Evolutionary conservation across 2,888 invertebrate species (phyloP).

Genomic region (Tenthredo distinguenda): DNA sequence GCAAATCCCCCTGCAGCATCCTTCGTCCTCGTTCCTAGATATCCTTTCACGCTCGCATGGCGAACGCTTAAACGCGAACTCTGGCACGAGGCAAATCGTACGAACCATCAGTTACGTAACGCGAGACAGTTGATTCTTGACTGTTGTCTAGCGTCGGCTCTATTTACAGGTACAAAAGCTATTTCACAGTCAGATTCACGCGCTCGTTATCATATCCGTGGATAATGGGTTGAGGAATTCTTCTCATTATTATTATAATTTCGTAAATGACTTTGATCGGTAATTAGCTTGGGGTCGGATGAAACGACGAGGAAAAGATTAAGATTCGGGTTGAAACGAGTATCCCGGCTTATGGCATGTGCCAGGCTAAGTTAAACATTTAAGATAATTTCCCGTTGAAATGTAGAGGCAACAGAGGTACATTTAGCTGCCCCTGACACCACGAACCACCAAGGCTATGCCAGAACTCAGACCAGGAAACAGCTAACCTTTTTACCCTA

Average conservation of each 20-base stretch:
- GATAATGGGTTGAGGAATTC: not conserved
- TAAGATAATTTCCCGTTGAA: conserved; percentile 71
- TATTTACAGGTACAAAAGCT: not conserved
- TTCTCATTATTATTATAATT: not conserved
- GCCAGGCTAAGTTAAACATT: conserved; percentile 52
- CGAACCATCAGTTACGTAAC: not conserved
- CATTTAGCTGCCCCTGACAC: conserved; percentile 73
- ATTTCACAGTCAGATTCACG: not conserved
- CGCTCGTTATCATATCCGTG: not conserved
- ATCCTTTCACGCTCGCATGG: conserved; percentile 34
- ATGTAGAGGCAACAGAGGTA: conserved; percentile 62
- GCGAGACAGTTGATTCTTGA: conserved; percentile 19
- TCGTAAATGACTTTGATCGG: not conserved
- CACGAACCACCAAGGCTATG: conserved; percentile 57
- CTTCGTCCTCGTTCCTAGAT: conserved; percentile 18
- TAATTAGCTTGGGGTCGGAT: not conserved
- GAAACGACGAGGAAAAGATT: conserved; percentile 5
- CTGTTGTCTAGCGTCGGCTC: not conserved
- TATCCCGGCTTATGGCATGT: conserved; percentile 33
- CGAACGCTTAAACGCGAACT: conserved; percentile 11
- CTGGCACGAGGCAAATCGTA: conserved; percentile 23
- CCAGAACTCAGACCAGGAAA: conserved; percentile 57
- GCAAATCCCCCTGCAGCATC: conserved; percentile 46
- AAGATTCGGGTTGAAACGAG: conserved; percentile 27
- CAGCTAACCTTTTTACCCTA: conserved; percentile 73